Evolutionary conservation across 2,797 vertebrate species (phyloP).

Genomic region (Artibeus lituratus): DNA sequence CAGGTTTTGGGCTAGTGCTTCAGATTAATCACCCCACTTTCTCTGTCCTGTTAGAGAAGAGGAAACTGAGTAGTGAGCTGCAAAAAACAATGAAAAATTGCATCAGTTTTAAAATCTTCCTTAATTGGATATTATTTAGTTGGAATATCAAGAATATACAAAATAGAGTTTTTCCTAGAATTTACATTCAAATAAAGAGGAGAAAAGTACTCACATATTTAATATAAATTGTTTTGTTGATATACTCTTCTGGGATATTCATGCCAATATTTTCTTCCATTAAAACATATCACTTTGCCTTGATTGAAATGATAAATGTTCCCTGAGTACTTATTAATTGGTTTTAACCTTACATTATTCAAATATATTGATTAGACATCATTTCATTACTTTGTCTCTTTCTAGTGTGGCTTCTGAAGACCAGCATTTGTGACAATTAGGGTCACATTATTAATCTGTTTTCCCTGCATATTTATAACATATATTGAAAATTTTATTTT

Average conservation of each 20-base stretch:
- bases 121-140: constrained; percentile 21
- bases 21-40: background rate
- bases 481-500: constrained; percentile 29
- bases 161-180: background rate
- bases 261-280: background rate
- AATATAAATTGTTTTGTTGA: constrained; percentile 25
- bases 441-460: constrained; percentile 15
- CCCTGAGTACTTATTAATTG: background rate
- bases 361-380: background rate
- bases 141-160: constrained; percentile 1
- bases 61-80: background rate
- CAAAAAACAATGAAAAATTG: background rate
- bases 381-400: constrained; percentile 40
- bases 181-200: background rate
- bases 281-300: background rate
- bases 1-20: background rate
- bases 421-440: background rate
- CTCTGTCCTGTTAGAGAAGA: background rate
- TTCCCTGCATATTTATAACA: constrained; percentile 48
- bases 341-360: constrained; percentile 39
- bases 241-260: background rate
- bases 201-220: background rate
- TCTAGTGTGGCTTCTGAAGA: background rate
- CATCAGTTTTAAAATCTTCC: background rate
- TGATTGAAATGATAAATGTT: constrained; percentile 14